These are phyloP conservation scores for Xiphophorus maculatus DNA, from an alignment of 2,113 vertebrate species.

Conservation along the genomic window DNA sequence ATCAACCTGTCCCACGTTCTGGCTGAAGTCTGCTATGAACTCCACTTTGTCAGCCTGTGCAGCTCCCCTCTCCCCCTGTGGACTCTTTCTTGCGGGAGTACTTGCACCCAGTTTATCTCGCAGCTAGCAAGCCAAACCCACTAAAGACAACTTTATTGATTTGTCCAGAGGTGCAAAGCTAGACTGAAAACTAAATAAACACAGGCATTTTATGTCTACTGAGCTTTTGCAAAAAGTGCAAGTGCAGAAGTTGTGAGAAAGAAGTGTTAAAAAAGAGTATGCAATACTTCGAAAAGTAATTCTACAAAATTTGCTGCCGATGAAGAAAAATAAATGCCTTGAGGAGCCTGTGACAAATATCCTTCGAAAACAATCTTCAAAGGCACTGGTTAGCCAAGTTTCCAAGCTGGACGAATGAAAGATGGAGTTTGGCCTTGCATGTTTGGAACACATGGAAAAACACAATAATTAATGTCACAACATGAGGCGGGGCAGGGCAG, in stretches of 20 bases:
- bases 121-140: conserved; percentile 62
- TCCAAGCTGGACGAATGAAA: conserved; percentile 68
- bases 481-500: conserved; percentile 72
- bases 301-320: conserved; percentile 65
- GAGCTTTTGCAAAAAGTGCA: conserved; percentile 72
- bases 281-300: conserved; percentile 57
- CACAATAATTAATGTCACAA: conserved; percentile 79
- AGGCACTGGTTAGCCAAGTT: conserved; percentile 67
- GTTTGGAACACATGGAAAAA: conserved; percentile 78
- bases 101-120: conserved; percentile 76
- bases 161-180: conserved; percentile 74
- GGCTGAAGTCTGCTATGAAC: conserved; percentile 86
- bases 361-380: conserved; percentile 72
- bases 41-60: conserved; percentile 53
- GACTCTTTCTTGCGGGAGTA: conserved; percentile 73
- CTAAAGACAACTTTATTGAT: conserved; percentile 78
- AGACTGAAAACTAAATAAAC: conserved; percentile 74
- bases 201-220: conserved; percentile 68
- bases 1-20: conserved; percentile 89
- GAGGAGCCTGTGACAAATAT: conserved; percentile 66
- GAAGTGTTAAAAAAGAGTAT: conserved; percentile 64
- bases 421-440: conserved; percentile 72
- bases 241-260: conserved; percentile 65
- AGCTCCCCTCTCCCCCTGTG: conserved; percentile 46
- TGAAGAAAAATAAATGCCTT: conserved; percentile 64